Evolutionary conservation across 2,888 invertebrate species (phyloP), one percentile per base, ranked within the genome.

Genomic region (Siphonodentalium dalli): DNA sequence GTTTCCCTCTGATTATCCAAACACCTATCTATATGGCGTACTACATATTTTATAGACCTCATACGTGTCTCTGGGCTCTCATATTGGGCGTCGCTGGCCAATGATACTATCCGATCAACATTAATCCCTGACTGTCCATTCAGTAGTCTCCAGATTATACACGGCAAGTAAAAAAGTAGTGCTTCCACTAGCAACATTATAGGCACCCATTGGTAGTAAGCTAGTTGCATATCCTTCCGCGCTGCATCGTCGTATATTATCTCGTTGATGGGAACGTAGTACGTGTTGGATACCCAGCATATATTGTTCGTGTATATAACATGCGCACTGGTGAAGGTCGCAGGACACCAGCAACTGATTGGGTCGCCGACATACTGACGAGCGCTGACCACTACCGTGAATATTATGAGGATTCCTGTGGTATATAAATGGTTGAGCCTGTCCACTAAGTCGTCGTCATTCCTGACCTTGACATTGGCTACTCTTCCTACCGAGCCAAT

Each of bases 281-380:
- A 85, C 3, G 84, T 84, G 69, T 84, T 83, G 56, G 83, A 81
- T 40, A 83, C 83, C 84, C 84, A 84, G 70, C 84, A 84, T 61
- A 84, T 83, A 72, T 84, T 84, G 71, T 84, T 84, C 18, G 84
- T 81, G 70, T 84, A 84, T 58, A 83, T 83, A 54, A 83, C 82
- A 75, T 84, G 84, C 20, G 82, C 82, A 27, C 81, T 80, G 6
- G 83, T 83, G 71, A 84, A 84, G 65, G 83, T 81, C 3, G 83
- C 83, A 18, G 83, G 83, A 44, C 82, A 82, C 83, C 83, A 82
- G 62, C 82, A 82, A 55, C 65, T 53, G 41, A 79, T 79, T n/a
- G 78, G 79, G 46, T 77, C 78, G 20, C 80, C 80, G 34, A 81
- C 79, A 63, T 80, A 80, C 62, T 81, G 81, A 15, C 78, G 71